Evolutionary conservation across 2,113 vertebrate genomes (phyloP), one percentile per base, ranked within the genome.

Genomic region (Campylomormyrus numenius): DNA sequence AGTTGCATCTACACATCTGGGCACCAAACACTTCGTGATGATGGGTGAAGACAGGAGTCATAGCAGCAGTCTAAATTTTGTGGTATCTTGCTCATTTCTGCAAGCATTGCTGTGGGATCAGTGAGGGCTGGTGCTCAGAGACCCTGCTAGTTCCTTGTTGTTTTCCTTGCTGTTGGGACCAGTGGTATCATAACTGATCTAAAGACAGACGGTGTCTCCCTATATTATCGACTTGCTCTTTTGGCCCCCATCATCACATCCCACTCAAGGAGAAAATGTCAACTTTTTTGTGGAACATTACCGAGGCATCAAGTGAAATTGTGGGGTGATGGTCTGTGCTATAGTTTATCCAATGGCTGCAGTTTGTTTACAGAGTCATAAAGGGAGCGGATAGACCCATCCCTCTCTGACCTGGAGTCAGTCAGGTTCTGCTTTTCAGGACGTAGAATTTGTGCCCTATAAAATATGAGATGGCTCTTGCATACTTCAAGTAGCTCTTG

Each of bases 61-160:
- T 56, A 15, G 7, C 42, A 85, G 15, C 31, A 9, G n/a, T 77
- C 70, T 88, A 39, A n/a, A 56, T 88, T 53, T 74, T 58, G 90
- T 85, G 87, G 85, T 93, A 92, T 90, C 91, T 90, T 90, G 93
- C 92, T 94, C 92, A 94, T 93, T 88, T 91, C 91, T 91, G 90
- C 89, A 92, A 93, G 94, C 93, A 94, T 95, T 94, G 95, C 94
- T 90, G 93, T 90, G 90, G 92, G 94, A 94, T 93, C 93, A 91
- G 92, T 91, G 92, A 91, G 92, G 91, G 91, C 91, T 11, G 15
- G 21, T 8, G 21, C 11, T 50, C 10, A 86, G 46, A 86, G 21
- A n/a, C 48, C 84, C 45, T 49, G 27, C 1, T 2, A 27, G 84
- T 0, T 13, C n/a, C 84, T 31, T 6, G 3, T 50, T 86, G 35